phyloP scores from a whole-genome alignment of 2,888 invertebrate species.

The Antheraea assamensis region DNA sequence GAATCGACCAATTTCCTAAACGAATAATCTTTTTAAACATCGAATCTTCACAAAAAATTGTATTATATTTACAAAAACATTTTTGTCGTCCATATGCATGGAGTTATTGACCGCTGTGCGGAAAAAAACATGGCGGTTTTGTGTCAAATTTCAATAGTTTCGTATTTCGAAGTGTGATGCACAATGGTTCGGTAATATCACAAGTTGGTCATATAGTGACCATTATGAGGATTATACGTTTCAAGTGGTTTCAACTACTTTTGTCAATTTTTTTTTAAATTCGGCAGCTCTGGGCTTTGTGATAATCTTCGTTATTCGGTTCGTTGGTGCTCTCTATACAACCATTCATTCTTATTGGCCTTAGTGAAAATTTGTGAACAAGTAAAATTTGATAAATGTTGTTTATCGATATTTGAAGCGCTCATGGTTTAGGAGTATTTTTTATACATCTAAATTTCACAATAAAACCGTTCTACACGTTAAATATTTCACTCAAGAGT shows the following conservation, averaged over 20 bases:
- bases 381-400: background rate
- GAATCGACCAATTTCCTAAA: background rate
- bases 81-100: slow-evolving; percentile 23
- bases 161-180: slow-evolving; percentile 36
- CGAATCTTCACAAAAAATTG: slow-evolving; percentile 23
- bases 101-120: slow-evolving; percentile 31
- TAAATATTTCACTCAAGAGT: too few relatives aligned
- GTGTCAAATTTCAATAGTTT: slow-evolving; percentile 32
- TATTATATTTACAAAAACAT: slow-evolving; percentile 22
- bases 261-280: slow-evolving; percentile 18
- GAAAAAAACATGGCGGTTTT: slow-evolving; percentile 24
- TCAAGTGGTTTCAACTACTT: slow-evolving; percentile 21
- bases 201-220: slow-evolving; percentile 31
- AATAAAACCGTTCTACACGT: too few relatives aligned
- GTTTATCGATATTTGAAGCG: background rate
- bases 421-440: background rate
- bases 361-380: background rate
- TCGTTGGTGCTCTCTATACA: background rate
- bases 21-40: slow-evolving; percentile 22
- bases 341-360: background rate
- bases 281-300: slow-evolving; percentile 9
- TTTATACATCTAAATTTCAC: background rate
- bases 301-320: slow-evolving; percentile 8
- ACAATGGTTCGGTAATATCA: slow-evolving; percentile 29
- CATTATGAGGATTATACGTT: slow-evolving; percentile 28